Conservation (phyloP, 2,888 invertebrate species). For the Stenodera caucasica region DNA sequence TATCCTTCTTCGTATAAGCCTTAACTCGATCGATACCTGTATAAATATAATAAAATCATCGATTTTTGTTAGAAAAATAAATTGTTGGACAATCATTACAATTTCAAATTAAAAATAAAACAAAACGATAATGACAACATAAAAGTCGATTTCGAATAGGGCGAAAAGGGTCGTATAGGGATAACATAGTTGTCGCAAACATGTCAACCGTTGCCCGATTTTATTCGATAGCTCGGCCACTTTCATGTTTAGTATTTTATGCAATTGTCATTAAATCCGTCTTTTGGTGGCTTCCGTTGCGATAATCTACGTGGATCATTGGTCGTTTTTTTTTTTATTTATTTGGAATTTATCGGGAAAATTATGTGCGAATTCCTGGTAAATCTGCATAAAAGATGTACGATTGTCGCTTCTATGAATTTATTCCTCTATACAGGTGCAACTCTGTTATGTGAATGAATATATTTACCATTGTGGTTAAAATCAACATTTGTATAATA, state of each 20-base stretch:
- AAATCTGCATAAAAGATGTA: too few relatives aligned
- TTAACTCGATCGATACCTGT: slow-evolving; percentile 73
- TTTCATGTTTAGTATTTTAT: slow-evolving; percentile 42
- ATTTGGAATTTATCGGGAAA: too few relatives aligned
- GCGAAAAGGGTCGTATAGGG: slow-evolving; percentile 10
- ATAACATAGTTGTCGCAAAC: slow-evolving; percentile 17
- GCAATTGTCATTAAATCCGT: slow-evolving; percentile 41
- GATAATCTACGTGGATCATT: slow-evolving; percentile 19
- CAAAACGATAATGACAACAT: slow-evolving; percentile 4
- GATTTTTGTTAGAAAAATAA: background rate
- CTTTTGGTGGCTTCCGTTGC: slow-evolving; percentile 32
- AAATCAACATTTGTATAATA: slow-evolving; percentile 33
- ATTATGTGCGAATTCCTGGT: too few relatives aligned
- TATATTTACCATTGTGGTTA: slow-evolving; percentile 29
- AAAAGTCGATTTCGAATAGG: slow-evolving; percentile 8
- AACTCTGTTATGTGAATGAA: slow-evolving; percentile 13
- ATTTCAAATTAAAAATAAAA: background rate
- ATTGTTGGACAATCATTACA: too few relatives aligned
- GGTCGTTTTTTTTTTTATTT: background rate
- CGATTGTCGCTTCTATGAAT: background rate
- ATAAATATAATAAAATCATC: slow-evolving; percentile 24
- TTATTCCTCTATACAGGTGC: background rate
- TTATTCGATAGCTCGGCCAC: slow-evolving; percentile 38
- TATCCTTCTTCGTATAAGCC: slow-evolving; percentile 81
- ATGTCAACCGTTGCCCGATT: slow-evolving; percentile 33